Percentiles rank a stretch among this genome's conserved stretches.
Conservation (phyloP, 2,888 invertebrate genomes). For the Thera obeliscata region DNA sequence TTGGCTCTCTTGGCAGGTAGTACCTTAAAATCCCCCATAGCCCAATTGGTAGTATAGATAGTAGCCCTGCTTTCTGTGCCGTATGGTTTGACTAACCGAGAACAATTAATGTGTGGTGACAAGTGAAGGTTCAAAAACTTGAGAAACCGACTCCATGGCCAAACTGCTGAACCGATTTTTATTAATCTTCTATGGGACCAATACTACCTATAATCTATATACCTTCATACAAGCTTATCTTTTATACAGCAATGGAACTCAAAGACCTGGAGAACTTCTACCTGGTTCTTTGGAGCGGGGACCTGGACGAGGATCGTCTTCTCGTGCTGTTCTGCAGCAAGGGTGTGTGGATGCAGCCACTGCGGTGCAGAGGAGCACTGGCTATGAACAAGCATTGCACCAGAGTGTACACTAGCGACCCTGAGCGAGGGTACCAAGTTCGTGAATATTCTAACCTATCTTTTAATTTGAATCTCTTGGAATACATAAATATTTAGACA, state of each 20-base stretch:
- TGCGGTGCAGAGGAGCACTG: slow-evolving; percentile 88
- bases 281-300: slow-evolving; percentile 92
- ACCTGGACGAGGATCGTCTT: slow-evolving; percentile 90
- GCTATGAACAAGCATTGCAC: slow-evolving; percentile 87
- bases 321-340: slow-evolving; percentile 86
- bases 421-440: slow-evolving; percentile 85
- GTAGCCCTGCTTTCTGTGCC: too few relatives aligned
- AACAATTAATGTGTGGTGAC: too few relatives aligned
- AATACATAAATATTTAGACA: too few relatives aligned
- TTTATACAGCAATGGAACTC: slow-evolving; percentile 87
- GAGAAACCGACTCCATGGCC: too few relatives aligned
- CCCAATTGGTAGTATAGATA: too few relatives aligned
- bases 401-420: slow-evolving; percentile 88
- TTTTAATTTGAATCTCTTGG: not conserved
- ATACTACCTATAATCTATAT: too few relatives aligned
- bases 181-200: too few relatives aligned
- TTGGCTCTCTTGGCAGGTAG: too few relatives aligned
- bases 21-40: too few relatives aligned
- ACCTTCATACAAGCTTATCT: not conserved
- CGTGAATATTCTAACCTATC: not conserved
- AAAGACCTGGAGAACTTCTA: slow-evolving; percentile 87
- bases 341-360: slow-evolving; percentile 79
- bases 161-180: too few relatives aligned
- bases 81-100: too few relatives aligned
- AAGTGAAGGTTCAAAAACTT: too few relatives aligned